phyloP scores from a whole-genome alignment of 1,140 invertebrate genomes.

The Myzus persicae region DNA sequence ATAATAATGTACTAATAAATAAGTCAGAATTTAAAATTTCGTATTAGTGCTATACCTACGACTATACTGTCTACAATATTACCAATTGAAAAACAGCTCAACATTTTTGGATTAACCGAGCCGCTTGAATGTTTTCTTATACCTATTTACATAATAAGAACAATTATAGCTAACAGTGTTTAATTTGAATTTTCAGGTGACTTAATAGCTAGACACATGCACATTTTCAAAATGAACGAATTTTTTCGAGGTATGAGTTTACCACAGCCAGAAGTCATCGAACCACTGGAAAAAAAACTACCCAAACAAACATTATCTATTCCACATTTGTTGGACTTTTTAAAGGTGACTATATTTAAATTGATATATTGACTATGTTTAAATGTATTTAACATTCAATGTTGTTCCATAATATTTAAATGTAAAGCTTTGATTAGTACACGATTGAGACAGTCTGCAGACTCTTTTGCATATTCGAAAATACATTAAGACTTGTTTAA shows the following conservation, averaged over 20 bases:
- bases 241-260: slow-evolving; percentile 93
- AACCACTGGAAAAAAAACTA: slow-evolving; percentile 84
- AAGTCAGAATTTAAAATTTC: not conserved
- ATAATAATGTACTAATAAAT: not conserved
- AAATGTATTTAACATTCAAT: not conserved
- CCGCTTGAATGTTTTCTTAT: not conserved
- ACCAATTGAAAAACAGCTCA: not conserved
- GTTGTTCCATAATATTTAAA: too few relatives aligned
- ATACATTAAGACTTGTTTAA: too few relatives aligned
- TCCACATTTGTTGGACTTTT: slow-evolving; percentile 80
- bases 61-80: not conserved
- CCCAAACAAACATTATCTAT: slow-evolving; percentile 74
- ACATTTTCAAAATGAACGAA: slow-evolving; percentile 94
- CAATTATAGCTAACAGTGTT: not conserved
- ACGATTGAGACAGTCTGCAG: too few relatives aligned
- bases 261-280: slow-evolving; percentile 84
- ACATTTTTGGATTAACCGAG: not conserved
- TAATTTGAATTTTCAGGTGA: slow-evolving; percentile 71
- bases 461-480: too few relatives aligned
- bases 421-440: too few relatives aligned
- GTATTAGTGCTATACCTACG: too few relatives aligned
- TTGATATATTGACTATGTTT: slow-evolving; percentile 62
- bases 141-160: not conserved
- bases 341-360: slow-evolving; percentile 71
- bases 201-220: slow-evolving; percentile 90